phyloP scores from a whole-genome alignment of 2,888 invertebrate species.

The Trimorus sp. region DNA sequence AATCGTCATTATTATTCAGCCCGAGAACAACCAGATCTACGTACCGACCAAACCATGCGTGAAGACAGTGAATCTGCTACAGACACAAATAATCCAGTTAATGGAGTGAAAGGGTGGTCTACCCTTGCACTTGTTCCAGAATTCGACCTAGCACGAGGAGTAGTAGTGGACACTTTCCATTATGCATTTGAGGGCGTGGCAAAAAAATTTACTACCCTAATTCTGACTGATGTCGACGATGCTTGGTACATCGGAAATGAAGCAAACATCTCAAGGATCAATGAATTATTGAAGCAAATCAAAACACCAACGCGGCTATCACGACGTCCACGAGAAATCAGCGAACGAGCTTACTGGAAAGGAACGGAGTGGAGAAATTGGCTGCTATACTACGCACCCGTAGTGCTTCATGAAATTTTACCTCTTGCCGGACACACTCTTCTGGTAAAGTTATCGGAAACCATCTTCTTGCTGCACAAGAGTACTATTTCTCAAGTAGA shows the following conservation, averaged over 20 bases:
- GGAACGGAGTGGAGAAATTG: conserved; percentile 41
- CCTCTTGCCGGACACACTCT: neutral
- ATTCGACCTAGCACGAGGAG: conserved; percentile 35
- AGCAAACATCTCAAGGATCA: neutral
- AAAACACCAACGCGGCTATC: conserved; percentile 28
- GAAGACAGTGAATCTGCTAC: too few relatives aligned
- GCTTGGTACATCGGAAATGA: conserved; percentile 21
- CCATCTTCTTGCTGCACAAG: conserved; percentile 19
- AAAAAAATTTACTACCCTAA: conserved; percentile 1
- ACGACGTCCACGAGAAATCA: conserved; percentile 5
- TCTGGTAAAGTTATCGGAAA: conserved; percentile 12
- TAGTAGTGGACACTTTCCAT: conserved; percentile 24
- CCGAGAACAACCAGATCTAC: too few relatives aligned
- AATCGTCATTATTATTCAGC: too few relatives aligned
- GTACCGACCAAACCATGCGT: too few relatives aligned
- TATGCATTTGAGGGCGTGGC: conserved; percentile 23
- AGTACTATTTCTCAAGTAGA: conserved; percentile 12
- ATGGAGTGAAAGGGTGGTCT: too few relatives aligned
- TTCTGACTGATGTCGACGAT: neutral
- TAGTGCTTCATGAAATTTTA: conserved; percentile 14
- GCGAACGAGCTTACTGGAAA: conserved; percentile 27
- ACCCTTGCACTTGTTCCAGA: neutral
- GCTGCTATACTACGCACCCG: conserved; percentile 24
- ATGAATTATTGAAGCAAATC: neutral
- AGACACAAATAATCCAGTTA: too few relatives aligned